Percentiles rank a stretch among this genome's conserved stretches.
Evolutionary conservation across 1,140 invertebrate species (phyloP).

Genomic region (Steinernema feltiae): DNA sequence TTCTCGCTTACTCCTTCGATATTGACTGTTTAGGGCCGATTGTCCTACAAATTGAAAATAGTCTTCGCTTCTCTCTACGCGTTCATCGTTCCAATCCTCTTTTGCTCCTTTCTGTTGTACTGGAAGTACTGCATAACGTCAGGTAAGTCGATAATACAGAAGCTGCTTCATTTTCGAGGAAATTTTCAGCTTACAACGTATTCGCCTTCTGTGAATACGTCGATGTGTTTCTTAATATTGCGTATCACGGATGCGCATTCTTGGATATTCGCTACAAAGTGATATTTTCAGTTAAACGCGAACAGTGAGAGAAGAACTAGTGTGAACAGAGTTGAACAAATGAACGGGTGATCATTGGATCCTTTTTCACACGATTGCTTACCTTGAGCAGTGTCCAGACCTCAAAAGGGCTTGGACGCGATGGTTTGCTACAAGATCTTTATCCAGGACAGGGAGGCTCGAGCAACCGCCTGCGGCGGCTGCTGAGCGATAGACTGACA

Average conservation of each 20-base stretch:
- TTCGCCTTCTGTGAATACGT: constrained; percentile 46
- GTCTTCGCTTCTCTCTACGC: constrained; percentile 43
- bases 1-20: neutral
- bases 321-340: too few relatives aligned
- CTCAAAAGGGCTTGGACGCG: too few relatives aligned
- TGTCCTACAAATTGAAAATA: constrained; percentile 44
- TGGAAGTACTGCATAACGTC: constrained; percentile 51
- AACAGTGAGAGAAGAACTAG: too few relatives aligned
- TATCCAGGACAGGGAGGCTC: too few relatives aligned
- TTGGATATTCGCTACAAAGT: constrained; percentile 51
- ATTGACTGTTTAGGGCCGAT: constrained; percentile 14
- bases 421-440: too few relatives aligned
- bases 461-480: too few relatives aligned
- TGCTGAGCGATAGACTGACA: too few relatives aligned
- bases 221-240: constrained; percentile 45
- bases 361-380: too few relatives aligned
- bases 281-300: constrained; percentile 30
- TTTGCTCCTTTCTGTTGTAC: constrained; percentile 46
- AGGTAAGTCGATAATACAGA: constrained; percentile 35
- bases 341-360: too few relatives aligned
- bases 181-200: constrained; percentile 49
- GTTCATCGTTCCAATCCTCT: constrained; percentile 46
- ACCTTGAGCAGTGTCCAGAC: too few relatives aligned
- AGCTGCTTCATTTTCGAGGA: neutral
- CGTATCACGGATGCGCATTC: constrained; percentile 50